Evolutionary conservation across 2,113 vertebrate genomes (phyloP).

Genomic region (Tamias sibiricus): DNA sequence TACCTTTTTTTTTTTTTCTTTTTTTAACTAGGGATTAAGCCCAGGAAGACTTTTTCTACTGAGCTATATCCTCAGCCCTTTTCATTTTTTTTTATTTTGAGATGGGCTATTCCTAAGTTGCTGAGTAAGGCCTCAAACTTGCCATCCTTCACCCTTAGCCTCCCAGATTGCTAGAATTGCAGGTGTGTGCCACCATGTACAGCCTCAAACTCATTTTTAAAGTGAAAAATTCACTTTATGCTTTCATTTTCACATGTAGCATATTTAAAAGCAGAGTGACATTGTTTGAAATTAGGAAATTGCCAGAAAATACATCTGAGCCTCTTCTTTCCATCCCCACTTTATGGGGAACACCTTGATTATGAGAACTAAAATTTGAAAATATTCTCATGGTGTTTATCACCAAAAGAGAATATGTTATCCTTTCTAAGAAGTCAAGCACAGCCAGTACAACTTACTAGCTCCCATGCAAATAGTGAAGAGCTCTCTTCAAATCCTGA

Average conservation of each 20-base stretch:
- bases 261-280: not conserved
- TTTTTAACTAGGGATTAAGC: too few relatives aligned
- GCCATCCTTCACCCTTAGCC: too few relatives aligned
- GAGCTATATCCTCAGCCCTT: too few relatives aligned
- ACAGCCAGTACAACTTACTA: not conserved
- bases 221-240: not conserved
- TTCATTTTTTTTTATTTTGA: too few relatives aligned
- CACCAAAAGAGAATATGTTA: not conserved
- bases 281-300: not conserved
- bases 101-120: too few relatives aligned
- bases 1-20: too few relatives aligned
- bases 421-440: not conserved
- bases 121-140: too few relatives aligned
- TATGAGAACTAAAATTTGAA: conserved; percentile 41
- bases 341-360: not conserved
- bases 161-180: too few relatives aligned
- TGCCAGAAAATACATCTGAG: not conserved
- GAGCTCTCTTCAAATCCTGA: not conserved
- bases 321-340: not conserved
- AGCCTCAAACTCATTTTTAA: conserved; percentile 15
- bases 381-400: not conserved
- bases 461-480: not conserved
- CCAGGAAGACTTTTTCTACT: too few relatives aligned
- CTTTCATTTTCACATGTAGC: not conserved
- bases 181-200: too few relatives aligned